Evolutionary conservation across 2,888 invertebrate species (phyloP).

Genomic region (Globia sparganii): DNA sequence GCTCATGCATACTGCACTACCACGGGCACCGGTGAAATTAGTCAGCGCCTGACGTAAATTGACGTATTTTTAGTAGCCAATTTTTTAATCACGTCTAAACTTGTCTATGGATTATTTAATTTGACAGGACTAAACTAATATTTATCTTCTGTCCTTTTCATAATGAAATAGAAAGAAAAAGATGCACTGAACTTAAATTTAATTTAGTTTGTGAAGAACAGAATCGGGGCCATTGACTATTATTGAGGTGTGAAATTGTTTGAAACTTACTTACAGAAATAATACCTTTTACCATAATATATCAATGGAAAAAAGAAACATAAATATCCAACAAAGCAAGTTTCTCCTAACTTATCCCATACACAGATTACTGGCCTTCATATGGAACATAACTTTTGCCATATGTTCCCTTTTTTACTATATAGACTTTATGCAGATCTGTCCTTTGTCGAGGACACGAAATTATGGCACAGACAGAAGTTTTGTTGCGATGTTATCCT

Average conservation of each 20-base stretch:
- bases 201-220: no score
- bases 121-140: no score
- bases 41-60: no score
- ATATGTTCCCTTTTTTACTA: constrained; percentile 69
- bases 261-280: background rate
- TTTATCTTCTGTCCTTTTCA: no score
- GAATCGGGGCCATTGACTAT: no score
- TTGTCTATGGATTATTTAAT: no score
- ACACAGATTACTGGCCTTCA: constrained; percentile 60
- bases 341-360: constrained; percentile 61
- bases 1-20: no score
- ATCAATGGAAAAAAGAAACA: background rate
- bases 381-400: constrained; percentile 64
- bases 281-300: background rate
- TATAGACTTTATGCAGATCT: constrained; percentile 70
- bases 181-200: no score
- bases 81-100: no score
- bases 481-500: constrained; percentile 60
- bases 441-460: constrained; percentile 58
- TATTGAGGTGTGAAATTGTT: background rate
- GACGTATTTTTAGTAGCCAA: no score
- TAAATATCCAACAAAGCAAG: constrained; percentile 17
- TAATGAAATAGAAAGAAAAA: no score
- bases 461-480: constrained; percentile 59
- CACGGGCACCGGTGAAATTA: no score